phyloP scores from a whole-genome alignment of 1,140 invertebrate species.

The Dendrolimus kikuchii region DNA sequence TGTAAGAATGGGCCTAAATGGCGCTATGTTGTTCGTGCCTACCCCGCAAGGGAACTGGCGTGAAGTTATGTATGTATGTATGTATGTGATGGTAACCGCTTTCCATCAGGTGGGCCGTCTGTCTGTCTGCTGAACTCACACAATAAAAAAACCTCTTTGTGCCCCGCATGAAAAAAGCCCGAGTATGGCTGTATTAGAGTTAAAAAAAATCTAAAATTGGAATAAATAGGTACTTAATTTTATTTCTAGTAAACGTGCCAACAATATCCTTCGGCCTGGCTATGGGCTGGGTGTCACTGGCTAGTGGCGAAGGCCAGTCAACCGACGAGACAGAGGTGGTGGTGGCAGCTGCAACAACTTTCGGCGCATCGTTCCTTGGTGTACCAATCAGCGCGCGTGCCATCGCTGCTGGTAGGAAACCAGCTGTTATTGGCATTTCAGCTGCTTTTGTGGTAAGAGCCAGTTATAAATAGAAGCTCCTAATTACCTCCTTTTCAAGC shows the following conservation, averaged over 20 bases:
- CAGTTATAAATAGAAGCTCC: not conserved
- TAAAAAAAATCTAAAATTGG: no score
- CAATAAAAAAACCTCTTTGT: no score
- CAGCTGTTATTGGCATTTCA: conserved; percentile 33
- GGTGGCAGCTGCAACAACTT: conserved; percentile 34
- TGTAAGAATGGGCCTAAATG: no score
- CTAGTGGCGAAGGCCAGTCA: conserved; percentile 26
- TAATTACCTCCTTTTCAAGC: not conserved
- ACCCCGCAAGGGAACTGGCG: no score
- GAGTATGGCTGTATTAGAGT: no score
- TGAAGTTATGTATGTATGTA: no score
- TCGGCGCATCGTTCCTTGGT: conserved; percentile 29
- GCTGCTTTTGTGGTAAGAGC: conserved; percentile 31
- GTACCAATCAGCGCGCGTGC: conserved; percentile 39
- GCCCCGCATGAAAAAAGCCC: no score
- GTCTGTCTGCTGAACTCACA: no score
- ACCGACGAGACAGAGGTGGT: conserved; percentile 15
- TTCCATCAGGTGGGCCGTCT: no score
- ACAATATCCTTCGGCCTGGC: conserved; percentile 43
- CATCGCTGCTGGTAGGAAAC: conserved; percentile 31
- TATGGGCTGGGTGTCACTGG: conserved; percentile 45
- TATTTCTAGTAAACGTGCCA: conserved; percentile 36
- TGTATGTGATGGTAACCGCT: no score
- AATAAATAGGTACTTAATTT: not conserved
- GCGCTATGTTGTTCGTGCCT: no score